Base-by-base conservation (phyloP, 2,113 vertebrate genomes). In the Ibidorhyncha struthersii region DNA sequence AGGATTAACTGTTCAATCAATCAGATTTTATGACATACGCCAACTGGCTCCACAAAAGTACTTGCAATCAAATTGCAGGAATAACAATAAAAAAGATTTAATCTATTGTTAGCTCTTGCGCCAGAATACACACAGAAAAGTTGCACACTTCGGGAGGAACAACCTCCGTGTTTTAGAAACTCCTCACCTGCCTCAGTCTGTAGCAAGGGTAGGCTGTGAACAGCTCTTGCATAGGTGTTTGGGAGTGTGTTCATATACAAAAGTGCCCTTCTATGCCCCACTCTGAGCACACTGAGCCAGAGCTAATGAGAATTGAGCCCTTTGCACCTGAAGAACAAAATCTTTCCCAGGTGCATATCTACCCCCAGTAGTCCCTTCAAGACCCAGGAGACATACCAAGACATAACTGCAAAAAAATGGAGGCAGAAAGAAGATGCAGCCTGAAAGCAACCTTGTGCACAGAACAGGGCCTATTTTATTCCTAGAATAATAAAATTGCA, bases 1-100 rank as follows among this genome's bases (percentile, higher is more conserved):
- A 71, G 91, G 94, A 95, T 97, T 96, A 97, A 96, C 93, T 95
- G 82, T 94, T 97, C 89, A 92, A 97, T 97, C 96, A 96, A 96
- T 96, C 91, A 97, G 65, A 90, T 95, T 90, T 96, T 93, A 89
- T 96, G 88, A 97, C 92, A 91, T 82, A 65, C 2, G 0, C 91
- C 90, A 96, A 83, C 93, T 96, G 86, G 81, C 56, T 90, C 89
- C 61, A 62, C 94, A 94, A 97, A 92, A 16, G 36, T 78, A 94
- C 71, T 94, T 71, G 63, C 59, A 93, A 73, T 61, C 82, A 92
- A 93, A 83, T 63, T 82, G 62, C 93, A 93, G 72, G 59, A 96
- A 86, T 88, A 93, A 96, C 56, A 94, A 83, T 76, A 62, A 93
- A 96, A 95, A 66, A 63, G 4, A 32, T 76, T 73, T 76, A 62